Evolutionary conservation across 2,113 vertebrate species (phyloP).

Genomic region (Corythornis vintsioides): DNA sequence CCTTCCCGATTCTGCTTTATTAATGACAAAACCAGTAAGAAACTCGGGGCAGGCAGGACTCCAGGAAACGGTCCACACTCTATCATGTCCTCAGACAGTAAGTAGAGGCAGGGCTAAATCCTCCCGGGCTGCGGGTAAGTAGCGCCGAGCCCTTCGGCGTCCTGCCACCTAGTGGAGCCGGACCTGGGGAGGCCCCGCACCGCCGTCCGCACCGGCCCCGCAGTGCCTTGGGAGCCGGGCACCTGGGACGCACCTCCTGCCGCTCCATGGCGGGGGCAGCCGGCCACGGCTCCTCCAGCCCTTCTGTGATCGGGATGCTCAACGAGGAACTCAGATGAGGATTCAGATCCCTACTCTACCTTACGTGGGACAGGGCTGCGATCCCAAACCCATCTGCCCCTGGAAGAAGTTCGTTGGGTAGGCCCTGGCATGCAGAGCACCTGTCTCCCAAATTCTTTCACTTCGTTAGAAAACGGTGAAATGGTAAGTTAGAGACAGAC

Average conservation of each 20-base stretch:
- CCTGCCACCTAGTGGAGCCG: slow-evolving; percentile 47
- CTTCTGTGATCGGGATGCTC: background rate
- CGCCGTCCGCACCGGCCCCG: background rate
- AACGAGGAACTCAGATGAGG: fast-evolving
- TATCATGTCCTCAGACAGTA: background rate
- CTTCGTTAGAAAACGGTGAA: background rate
- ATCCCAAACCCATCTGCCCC: background rate
- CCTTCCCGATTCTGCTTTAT: background rate
- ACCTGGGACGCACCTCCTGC: background rate
- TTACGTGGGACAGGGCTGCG: fast-evolving
- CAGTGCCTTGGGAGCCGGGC: fast-evolving
- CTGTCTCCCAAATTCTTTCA: background rate
- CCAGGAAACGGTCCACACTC: slow-evolving; percentile 16
- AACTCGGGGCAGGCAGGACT: background rate
- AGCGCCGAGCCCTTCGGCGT: background rate
- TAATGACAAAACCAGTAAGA: slow-evolving; percentile 13
- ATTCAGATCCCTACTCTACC: too few relatives aligned
- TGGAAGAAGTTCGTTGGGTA: background rate
- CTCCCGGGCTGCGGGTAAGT: background rate
- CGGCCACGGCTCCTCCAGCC: background rate
- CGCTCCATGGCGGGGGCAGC: background rate
- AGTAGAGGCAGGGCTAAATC: background rate
- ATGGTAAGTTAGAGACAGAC: background rate
- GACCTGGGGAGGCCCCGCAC: background rate
- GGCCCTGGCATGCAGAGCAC: background rate